A percentile compares a stretch with the other conserved stretches of the same genome.
Evolutionary conservation across 2,888 invertebrate species (phyloP).

Genomic region (Hemistola chrysoprasaria): DNA sequence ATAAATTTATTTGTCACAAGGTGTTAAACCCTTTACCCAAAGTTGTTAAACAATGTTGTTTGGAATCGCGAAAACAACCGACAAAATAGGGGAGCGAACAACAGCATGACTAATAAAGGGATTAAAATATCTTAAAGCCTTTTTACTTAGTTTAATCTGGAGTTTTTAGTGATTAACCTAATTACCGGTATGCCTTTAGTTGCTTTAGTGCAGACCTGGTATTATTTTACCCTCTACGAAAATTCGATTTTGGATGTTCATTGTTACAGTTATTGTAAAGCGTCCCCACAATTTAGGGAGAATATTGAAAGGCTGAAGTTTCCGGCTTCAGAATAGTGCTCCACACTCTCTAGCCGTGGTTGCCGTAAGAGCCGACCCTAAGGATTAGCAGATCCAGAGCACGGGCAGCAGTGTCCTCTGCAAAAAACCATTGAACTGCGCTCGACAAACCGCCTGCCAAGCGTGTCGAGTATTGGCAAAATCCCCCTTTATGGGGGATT

Average conservation of each 20-base stretch:
- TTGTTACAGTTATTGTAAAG: slow-evolving; percentile 7
- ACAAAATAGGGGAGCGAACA: slow-evolving; percentile 39
- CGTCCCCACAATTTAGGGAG: not conserved
- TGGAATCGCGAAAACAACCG: slow-evolving; percentile 27
- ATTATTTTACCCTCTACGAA: slow-evolving; percentile 37
- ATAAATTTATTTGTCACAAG: slow-evolving; percentile 33
- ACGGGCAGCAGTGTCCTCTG: too few species aligned
- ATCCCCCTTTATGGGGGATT: too few species aligned
- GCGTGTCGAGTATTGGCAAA: too few species aligned
- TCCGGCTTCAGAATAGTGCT: too few species aligned
- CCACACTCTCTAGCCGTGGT: too few species aligned
- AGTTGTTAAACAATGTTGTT: slow-evolving; percentile 40
- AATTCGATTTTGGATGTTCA: slow-evolving; percentile 21
- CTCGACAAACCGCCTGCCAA: too few species aligned
- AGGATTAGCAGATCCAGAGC: too few species aligned
- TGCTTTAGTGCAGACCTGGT: slow-evolving; percentile 36
- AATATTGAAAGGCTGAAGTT: not conserved
- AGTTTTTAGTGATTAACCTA: slow-evolving; percentile 48
- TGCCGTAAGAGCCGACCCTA: too few species aligned
- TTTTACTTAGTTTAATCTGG: slow-evolving; percentile 52
- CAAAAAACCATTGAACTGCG: too few species aligned
- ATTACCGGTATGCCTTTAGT: slow-evolving; percentile 42
- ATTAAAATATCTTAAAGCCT: slow-evolving; percentile 52
- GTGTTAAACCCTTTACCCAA: slow-evolving; percentile 36
- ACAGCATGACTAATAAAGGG: slow-evolving; percentile 50